phyloP scores from a whole-genome alignment of 2,888 invertebrate genomes.

The Acleris emargana region DNA sequence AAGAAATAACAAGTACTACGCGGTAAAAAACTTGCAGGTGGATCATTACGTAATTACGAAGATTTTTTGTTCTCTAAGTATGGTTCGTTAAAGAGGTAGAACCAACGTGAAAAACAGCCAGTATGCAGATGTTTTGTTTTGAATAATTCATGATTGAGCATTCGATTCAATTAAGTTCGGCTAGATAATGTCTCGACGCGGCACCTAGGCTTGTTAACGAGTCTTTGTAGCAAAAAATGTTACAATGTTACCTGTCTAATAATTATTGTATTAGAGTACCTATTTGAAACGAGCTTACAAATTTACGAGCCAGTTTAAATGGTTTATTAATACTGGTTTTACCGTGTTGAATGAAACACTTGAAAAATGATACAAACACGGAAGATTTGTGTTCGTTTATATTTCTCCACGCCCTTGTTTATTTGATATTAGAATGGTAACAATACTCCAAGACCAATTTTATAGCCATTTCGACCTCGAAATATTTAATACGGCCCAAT shows the following conservation, averaged over 20 bases:
- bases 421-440: background rate
- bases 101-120: constrained; percentile 28
- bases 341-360: background rate
- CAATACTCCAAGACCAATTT: too few species aligned
- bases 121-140: constrained; percentile 28
- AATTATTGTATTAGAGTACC: constrained; percentile 27
- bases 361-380: background rate
- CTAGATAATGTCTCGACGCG: constrained; percentile 44
- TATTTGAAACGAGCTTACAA: constrained; percentile 34
- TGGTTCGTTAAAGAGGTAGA: constrained; percentile 26
- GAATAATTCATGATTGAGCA: constrained; percentile 40
- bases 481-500: too few species aligned
- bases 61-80: constrained; percentile 10
- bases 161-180: constrained; percentile 37
- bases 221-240: constrained; percentile 30
- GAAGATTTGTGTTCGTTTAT: background rate
- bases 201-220: constrained; percentile 43
- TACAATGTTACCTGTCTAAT: constrained; percentile 16
- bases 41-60: constrained; percentile 28
- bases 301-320: constrained; percentile 38
- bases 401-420: background rate
- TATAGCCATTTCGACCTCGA: too few species aligned
- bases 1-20: constrained; percentile 7
- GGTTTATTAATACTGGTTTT: constrained; percentile 25
- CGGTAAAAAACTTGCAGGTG: constrained; percentile 16